Base-by-base conservation (phyloP, 2,113 vertebrate species). In the Recurvirostra avosetta region DNA sequence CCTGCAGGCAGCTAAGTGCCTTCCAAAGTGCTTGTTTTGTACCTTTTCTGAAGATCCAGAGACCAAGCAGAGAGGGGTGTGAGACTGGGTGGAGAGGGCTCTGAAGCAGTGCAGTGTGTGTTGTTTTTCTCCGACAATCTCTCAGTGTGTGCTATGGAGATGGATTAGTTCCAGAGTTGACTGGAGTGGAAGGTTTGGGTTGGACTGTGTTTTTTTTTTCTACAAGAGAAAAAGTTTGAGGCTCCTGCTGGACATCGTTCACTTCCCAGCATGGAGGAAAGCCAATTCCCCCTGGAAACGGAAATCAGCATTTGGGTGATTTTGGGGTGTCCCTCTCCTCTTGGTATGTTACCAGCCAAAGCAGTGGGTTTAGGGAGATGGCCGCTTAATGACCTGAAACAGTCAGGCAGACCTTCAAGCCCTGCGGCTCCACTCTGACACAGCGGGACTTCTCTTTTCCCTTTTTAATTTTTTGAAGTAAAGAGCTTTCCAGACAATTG, bases 271-370 rank as follows among this genome's bases (percentile, higher is more conserved):
- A 43, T 2, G 5, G 12, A 76, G 34, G 40, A 80, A 21, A 72
- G 4, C 27, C 0, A 0, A 1, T 76, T 43, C n/a, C 12, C 22
- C 20, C 34, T 29, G 25, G 56, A 29, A 50, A 67, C 6, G 27
- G 61, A 62, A 85, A 47, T 45, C 56, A 86, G n/a, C 56, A 36
- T 16, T 3, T 82, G 43, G 5, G 21, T 71, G 66, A 55, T 63
- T 62, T 88, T 0, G 1, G 19, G 15, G 14, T 82, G 25, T 62
- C 36, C 41, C 47, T 63, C 27, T 78, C 52, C 32, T 66, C 40
- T 55, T 29, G 23, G 22, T 47, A 27, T 43, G 12, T 80, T 75
- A 15, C 21, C 41, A 55, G 6, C 72, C 23, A 47, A 7, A 53
- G 14, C 61, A 83, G 40, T 2, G 2, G 9, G 47, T 89, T 29